Base-by-base conservation (phyloP, 2,797 vertebrate genomes). In the Myiothlypis chrysogaster region DNA sequence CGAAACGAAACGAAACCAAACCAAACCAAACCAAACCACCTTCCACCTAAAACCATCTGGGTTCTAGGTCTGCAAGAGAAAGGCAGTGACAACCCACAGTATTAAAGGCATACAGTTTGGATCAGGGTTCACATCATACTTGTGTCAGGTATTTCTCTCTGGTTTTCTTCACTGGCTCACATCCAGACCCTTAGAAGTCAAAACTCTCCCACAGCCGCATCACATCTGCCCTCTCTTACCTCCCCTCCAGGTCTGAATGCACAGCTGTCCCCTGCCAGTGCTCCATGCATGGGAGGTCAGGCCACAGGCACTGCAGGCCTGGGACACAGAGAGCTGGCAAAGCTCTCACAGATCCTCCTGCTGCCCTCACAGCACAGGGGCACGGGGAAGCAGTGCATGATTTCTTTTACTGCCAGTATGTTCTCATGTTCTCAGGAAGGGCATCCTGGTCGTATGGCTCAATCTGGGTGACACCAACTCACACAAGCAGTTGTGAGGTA, bases 201-300 rank as follows among this genome's bases (percentile, higher is more conserved):
- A 73, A 89, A 28, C 12, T 28, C 10, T 69, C 14, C 25, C 41
- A 56, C 14, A 49, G 47, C 46, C 53, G 63, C 32, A 83, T 64
- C 34, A 44, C 37, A 52, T 39, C 53, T 85, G 17, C 41, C 15
- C 83, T 85, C 15, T 71, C 34, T 56, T 12, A 34, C 41, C 34
- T 69, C 39, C 46, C 13, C 37, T 82, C 27, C 43, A 32, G 46
- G 6, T 44, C 24, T 8, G 7, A 44, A 21, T 1, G 4, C 2
- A 4, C 15, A 28, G 37, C 2, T 0, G 0, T 34, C 14, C 35
- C 15, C 21, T 2, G 6, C 17, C 5, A 3, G 41, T 3, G 6
- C 30, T 59, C 68, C n/a, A 3, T 1, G 14, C 14, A 2, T 0
- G 2, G 63, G 46, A 52, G 47, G 37, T 16, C 79, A 72, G 63